Evolutionary conservation across 2,888 invertebrate species (phyloP), one percentile per base, ranked within the genome.

Genomic region (Drosophila cognata): DNA sequence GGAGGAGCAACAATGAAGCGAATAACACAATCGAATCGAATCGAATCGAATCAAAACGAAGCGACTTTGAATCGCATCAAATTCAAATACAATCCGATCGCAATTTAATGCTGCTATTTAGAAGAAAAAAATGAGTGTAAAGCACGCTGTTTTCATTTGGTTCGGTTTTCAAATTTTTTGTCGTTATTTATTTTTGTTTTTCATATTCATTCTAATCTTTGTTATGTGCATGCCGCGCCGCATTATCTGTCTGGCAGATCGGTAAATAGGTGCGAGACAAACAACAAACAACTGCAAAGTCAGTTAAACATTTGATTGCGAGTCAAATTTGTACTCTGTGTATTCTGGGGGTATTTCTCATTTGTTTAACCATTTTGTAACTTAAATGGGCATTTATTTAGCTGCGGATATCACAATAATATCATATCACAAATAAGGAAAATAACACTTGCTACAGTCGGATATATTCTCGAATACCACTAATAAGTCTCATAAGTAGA

Each of bases 1-100:
- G 46, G 41, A 3, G 38, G 38, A 13, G 79, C 79, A 85, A 88
- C 81, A 89, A 81, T 81, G 74, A 86, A 80, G 69, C 61, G 36
- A 35, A 55, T 25, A 55, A 53, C 21, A 33, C 16, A 53, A 35
- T 46, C 46, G 21, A 33, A 10, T 25, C 16, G 6, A 53, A 25
- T 10, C 8, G n/a, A 57, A 52, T 53, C 50, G 31, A 35, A 56
- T 21, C 33, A 36, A 16, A 70, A 41, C 38, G 50, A 50, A 60
- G 7, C 13, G n/a, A 41, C 13, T 56, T 62, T 52, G 31, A 58
- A 55, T 21, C 46, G 71, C 46, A 46, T 38, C 48, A 16, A 53
- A 35, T n/a, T 38, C 33, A 35, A 57, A 68, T 7, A 13, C 16
- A 57, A 51, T 57, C 56, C 51, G 57, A 74, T 46, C 36, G 33